Percentiles rank a stretch among this genome's conserved stretches.
phyloP scores from a whole-genome alignment of 2,888 invertebrate genomes.

The Schizotus pectinicornis region DNA sequence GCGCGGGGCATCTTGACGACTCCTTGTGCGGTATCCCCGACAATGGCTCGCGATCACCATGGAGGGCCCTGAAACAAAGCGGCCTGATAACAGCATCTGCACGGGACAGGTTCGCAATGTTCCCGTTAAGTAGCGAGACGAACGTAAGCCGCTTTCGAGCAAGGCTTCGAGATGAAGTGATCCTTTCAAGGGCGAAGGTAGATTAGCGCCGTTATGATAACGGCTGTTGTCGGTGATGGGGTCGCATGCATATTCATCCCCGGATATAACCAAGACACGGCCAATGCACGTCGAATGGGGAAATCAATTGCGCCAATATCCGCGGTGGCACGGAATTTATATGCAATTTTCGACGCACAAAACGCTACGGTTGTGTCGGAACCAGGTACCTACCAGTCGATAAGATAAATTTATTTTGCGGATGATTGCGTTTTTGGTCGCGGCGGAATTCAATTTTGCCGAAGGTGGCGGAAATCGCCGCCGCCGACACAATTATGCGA shows the following conservation, averaged over 20 bases:
- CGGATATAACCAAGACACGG: not conserved
- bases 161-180: constrained; percentile 40
- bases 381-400: constrained; percentile 31
- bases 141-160: constrained; percentile 47
- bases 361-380: constrained; percentile 19
- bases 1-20: constrained; percentile 42
- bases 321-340: not conserved
- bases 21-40: constrained; percentile 43
- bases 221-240: not conserved
- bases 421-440: not conserved
- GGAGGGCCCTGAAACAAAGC: constrained; percentile 56
- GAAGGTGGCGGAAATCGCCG: no score
- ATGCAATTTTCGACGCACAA: constrained; percentile 1
- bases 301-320: not conserved
- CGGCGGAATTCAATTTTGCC: constrained; percentile 1
- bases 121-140: constrained; percentile 53
- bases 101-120: constrained; percentile 56
- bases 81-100: constrained; percentile 53
- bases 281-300: constrained; percentile 11
- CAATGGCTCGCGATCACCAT: constrained; percentile 57
- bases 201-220: constrained; percentile 33
- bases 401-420: constrained; percentile 23
- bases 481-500: no score
- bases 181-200: constrained; percentile 45
- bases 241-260: no score